phyloP scores from a whole-genome alignment of 2,113 vertebrate genomes.

The Poeciliopsis prolifica region DNA sequence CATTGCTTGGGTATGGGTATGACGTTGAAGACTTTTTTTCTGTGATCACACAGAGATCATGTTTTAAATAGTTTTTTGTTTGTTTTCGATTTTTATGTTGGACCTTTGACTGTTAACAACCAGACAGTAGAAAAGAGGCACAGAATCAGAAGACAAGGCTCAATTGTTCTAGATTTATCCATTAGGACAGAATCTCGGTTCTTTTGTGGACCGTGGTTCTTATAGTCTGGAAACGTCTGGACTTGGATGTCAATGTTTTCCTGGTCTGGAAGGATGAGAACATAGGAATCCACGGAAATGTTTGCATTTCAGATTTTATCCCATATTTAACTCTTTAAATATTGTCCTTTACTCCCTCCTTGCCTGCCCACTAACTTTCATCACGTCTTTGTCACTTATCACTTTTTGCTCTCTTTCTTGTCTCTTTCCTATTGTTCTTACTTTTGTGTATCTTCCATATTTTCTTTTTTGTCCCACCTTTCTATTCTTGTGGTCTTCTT shows the following conservation, averaged over 20 bases:
- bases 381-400: background rate
- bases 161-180: background rate
- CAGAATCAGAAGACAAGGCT: background rate
- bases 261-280: background rate
- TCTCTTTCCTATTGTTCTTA: background rate
- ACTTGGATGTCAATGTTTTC: background rate
- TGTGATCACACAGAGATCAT: slow-evolving; percentile 16
- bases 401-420: background rate
- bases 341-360: too few species aligned
- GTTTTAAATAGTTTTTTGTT: slow-evolving; percentile 31
- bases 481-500: background rate
- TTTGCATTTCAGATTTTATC: too few species aligned
- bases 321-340: too few species aligned
- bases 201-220: background rate
- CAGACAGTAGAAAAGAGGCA: background rate
- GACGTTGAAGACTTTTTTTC: slow-evolving; percentile 42
- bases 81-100: slow-evolving; percentile 3
- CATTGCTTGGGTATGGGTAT: slow-evolving; percentile 39
- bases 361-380: background rate
- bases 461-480: background rate
- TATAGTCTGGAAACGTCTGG: background rate
- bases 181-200: background rate
- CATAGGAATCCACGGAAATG: background rate
- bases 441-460: background rate
- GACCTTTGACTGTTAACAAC: background rate